These are phyloP conservation scores for Oxyruncus cristatus DNA, from an alignment of 2,113 vertebrate genomes.

Conservation along the genomic window DNA sequence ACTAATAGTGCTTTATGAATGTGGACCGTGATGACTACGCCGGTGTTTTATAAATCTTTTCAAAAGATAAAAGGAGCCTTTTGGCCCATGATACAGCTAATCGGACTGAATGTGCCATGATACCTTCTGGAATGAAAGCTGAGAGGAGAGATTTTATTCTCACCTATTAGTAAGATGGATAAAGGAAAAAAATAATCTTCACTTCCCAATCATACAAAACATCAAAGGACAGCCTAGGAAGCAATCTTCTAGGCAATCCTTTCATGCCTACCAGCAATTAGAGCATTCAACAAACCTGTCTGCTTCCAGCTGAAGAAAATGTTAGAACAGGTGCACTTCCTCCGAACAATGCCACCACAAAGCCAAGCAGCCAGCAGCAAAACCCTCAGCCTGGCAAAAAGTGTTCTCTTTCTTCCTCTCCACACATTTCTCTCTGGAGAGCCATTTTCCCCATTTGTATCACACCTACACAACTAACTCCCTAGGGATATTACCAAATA, in stretches of 20 bases:
- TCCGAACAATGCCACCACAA: not conserved
- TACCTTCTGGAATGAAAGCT: constrained; percentile 42
- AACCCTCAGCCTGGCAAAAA: not conserved
- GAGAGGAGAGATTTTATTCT: constrained; percentile 31
- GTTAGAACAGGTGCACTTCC: not conserved
- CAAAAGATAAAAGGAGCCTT: constrained; percentile 47
- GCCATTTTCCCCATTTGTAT: not conserved
- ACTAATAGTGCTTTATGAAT: not conserved
- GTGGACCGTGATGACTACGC: not conserved
- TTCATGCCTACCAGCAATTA: constrained; percentile 62
- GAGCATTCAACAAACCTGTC: constrained; percentile 17
- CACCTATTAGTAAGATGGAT: constrained; percentile 45
- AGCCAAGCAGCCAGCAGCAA: constrained; percentile 6
- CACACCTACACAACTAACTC: not conserved
- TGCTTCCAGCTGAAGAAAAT: not conserved
- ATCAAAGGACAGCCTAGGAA: constrained; percentile 54
- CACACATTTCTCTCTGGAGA: not conserved
- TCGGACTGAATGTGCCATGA: not conserved
- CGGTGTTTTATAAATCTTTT: constrained; percentile 20
- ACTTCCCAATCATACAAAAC: not conserved
- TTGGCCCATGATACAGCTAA: constrained; percentile 15
- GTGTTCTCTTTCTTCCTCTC: constrained; percentile 21
- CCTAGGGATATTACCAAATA: not conserved
- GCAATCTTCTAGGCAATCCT: constrained; percentile 56
- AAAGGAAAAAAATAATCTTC: constrained; percentile 45